These are phyloP conservation scores for Drosophila parvula DNA, from an alignment of 1,140 invertebrate species.

Conservation along the genomic window DNA sequence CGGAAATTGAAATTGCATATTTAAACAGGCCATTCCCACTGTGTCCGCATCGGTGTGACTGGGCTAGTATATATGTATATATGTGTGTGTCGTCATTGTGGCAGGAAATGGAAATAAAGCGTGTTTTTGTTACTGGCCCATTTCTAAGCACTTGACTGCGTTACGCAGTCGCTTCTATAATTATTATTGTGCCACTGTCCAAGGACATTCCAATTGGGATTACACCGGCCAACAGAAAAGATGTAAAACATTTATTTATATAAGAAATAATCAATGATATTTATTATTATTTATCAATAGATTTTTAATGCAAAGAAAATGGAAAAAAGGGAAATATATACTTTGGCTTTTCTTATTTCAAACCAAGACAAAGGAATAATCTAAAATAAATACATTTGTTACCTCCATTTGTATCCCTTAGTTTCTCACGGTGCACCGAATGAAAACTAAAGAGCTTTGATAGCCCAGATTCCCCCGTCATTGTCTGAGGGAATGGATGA, in stretches of 20 bases:
- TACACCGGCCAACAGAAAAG: background rate
- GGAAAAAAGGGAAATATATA: background rate
- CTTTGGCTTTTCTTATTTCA: background rate
- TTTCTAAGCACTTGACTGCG: constrained; percentile 52
- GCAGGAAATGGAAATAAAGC: constrained; percentile 58
- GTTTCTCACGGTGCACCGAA: background rate
- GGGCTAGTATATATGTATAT: background rate
- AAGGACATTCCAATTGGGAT: constrained; percentile 30
- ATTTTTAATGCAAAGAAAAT: background rate
- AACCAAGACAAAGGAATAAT: background rate
- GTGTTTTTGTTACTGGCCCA: constrained; percentile 56
- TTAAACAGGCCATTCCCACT: constrained; percentile 67
- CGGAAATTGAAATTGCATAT: constrained; percentile 83
- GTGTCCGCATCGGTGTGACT: constrained; percentile 26
- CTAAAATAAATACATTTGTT: background rate
- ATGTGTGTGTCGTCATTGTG: constrained; percentile 38
- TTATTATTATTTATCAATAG: background rate
- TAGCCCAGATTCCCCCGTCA: background rate
- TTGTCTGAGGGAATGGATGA: constrained; percentile 9
- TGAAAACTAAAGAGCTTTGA: background rate
- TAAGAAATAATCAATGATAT: background rate
- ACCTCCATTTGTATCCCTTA: background rate
- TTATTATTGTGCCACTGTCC: constrained; percentile 39
- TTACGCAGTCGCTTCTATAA: constrained; percentile 44
- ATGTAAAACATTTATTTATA: accelerated